Evolutionary conservation across 2,113 vertebrate genomes (phyloP), one percentile per base, ranked within the genome.

Genomic region (Blennius ocellaris): DNA sequence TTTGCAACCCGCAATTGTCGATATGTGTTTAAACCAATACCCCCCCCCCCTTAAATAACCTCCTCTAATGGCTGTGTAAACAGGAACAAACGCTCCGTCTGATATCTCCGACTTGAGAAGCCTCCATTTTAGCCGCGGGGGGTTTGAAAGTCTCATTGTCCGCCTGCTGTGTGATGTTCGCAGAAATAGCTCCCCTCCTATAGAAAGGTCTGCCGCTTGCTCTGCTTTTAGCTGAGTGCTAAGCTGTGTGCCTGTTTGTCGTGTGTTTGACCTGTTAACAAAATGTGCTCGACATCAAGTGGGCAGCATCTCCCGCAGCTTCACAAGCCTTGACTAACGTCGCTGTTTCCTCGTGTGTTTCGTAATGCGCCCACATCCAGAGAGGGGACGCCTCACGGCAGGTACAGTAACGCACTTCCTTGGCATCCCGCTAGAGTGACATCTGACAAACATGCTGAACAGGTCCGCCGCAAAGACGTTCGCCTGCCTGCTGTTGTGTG

Each of bases 341-440:
- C 4, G 3, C 48, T 75, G 60, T 87, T 51, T 85, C 71, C 71
- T 73, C 60, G 21, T 55, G 15, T 89, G 73, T 78, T 36, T 50
- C 39, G 41, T 48, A 80, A 78, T 77, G 91, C 90, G 76, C 54
- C 79, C 67, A 21, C 78, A 47, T 81, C 64, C 82, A 92, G 92
- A 92, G 41, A 82, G 85, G 58, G 87, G 86, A 82, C 79, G 61
- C 54, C 82, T 93, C 56, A 73, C 83, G 30, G 74, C 91, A 92
- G 93, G 93, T 94, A 93, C 7, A 68, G 69, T 64, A 15, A 50
- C 12, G 36, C 11, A 5, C 44, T 50, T 65, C 2, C 36, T 53
- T 62, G 49, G 5, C 40, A 38, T 52, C 52, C 2, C 50, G 37
- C 50, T 3, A 3, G 15, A 67, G 44, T 7, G 11, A 1, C 45